Conservation (phyloP, 2,888 invertebrate genomes). For the Entomobrya proxima region DNA sequence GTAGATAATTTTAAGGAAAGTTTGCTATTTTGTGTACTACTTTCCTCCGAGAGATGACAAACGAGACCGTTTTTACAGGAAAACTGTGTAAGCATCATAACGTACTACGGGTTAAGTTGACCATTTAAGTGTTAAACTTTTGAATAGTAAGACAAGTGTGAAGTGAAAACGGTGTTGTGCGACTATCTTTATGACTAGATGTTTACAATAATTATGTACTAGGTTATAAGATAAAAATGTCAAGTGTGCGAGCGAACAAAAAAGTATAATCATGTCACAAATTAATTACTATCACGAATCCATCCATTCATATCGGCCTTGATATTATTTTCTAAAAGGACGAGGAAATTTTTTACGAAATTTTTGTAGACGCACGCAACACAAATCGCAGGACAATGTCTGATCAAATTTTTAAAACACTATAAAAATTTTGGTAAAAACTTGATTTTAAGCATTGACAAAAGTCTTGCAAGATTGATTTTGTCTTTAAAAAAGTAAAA, state of each 20-base stretch:
- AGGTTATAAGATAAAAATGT: not conserved
- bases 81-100: not conserved
- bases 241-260: not conserved
- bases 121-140: not conserved
- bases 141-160: not conserved
- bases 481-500: no score
- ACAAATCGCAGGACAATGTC: slow-evolving; percentile 1
- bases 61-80: not conserved
- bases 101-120: not conserved
- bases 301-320: slow-evolving; percentile 27
- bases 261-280: slow-evolving; percentile 5
- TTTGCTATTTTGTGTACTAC: not conserved
- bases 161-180: slow-evolving; percentile 14
- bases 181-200: no score
- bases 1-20: not conserved
- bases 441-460: no score
- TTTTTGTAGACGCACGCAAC: slow-evolving; percentile 9
- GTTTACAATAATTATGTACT: no score
- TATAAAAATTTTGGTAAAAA: no score
- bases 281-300: slow-evolving; percentile 11
- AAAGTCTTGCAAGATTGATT: no score
- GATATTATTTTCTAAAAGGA: slow-evolving; percentile 12
- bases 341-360: no score
- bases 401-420: not conserved
- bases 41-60: not conserved